Evolutionary conservation across 2,888 invertebrate genomes (phyloP).

Genomic region (Plebejus melissa): DNA sequence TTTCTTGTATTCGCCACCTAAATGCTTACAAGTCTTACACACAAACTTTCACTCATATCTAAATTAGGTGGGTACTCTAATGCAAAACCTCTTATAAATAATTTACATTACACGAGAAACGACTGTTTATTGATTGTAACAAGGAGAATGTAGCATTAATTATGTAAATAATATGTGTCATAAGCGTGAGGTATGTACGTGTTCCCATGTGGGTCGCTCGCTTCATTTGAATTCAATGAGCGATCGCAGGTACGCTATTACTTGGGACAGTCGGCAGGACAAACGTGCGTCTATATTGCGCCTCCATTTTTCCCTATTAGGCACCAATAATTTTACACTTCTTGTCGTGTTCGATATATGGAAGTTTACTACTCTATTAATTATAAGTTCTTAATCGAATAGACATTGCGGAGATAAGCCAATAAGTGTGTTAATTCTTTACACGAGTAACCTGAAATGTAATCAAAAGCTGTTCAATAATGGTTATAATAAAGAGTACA

Average conservation of each 20-base stretch:
- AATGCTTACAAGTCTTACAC: neutral
- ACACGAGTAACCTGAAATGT: conserved; percentile 12
- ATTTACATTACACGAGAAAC: conserved; percentile 10
- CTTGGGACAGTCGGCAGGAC: conserved; percentile 40
- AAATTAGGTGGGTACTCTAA: neutral
- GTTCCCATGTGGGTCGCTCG: conserved; percentile 41
- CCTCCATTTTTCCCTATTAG: conserved; percentile 42
- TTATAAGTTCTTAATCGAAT: conserved; percentile 10
- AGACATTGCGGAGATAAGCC: conserved; percentile 2
- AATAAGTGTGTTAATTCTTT: conserved; percentile 2
- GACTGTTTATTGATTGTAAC: conserved; percentile 22
- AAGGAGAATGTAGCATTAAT: conserved; percentile 35
- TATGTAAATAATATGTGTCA: conserved; percentile 42
- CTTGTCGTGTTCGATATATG: conserved; percentile 17
- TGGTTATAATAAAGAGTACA: neutral
- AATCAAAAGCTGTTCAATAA: conserved; percentile 1
- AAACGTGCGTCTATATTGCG: conserved; percentile 39
- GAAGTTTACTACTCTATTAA: conserved; percentile 19
- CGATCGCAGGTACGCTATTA: conserved; percentile 43
- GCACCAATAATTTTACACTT: conserved; percentile 33
- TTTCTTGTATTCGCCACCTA: neutral
- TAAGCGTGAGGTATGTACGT: conserved; percentile 40
- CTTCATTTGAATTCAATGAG: conserved; percentile 45
- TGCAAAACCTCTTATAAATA: neutral
- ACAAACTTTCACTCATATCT: neutral